These are phyloP conservation scores for Anolis sagrei DNA, from an alignment of 2,113 vertebrate species.

Conservation along the genomic window DNA sequence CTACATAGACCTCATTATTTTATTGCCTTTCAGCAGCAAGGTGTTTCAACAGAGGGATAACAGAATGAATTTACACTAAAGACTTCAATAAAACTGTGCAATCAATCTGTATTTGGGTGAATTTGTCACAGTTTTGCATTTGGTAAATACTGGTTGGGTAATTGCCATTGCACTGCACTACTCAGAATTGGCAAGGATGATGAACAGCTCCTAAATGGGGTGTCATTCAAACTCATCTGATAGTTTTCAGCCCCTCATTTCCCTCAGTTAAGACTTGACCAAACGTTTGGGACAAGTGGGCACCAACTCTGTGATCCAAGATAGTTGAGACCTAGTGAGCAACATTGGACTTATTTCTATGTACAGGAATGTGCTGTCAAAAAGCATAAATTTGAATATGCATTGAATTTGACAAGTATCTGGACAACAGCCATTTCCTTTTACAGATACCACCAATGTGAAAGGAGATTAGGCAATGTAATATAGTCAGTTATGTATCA, in stretches of 20 bases:
- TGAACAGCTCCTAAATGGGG: not conserved
- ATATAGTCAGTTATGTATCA: not conserved
- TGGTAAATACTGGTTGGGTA: not conserved
- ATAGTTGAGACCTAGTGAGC: not conserved
- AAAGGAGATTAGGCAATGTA: not conserved
- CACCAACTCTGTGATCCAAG: too few species aligned
- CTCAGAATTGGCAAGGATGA: not conserved
- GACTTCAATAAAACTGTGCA: not conserved
- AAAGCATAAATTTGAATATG: not conserved
- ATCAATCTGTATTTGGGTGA: conserved; percentile 24
- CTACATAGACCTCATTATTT: not conserved
- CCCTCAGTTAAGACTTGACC: not conserved
- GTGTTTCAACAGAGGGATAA: conserved; percentile 17
- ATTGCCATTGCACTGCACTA: not conserved
- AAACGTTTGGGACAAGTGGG: not conserved
- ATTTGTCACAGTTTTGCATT: conserved; percentile 19
- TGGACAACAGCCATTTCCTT: not conserved
- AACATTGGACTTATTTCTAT: not conserved
- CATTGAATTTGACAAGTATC: not conserved
- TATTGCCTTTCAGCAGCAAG: not conserved
- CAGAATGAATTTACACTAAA: conserved; percentile 23
- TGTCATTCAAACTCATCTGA: not conserved
- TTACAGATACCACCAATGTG: too few species aligned
- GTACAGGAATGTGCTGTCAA: not conserved
- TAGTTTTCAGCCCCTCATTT: not conserved